phyloP scores from a whole-genome alignment of 2,113 vertebrate species.

The Pleuronectes platessa region DNA sequence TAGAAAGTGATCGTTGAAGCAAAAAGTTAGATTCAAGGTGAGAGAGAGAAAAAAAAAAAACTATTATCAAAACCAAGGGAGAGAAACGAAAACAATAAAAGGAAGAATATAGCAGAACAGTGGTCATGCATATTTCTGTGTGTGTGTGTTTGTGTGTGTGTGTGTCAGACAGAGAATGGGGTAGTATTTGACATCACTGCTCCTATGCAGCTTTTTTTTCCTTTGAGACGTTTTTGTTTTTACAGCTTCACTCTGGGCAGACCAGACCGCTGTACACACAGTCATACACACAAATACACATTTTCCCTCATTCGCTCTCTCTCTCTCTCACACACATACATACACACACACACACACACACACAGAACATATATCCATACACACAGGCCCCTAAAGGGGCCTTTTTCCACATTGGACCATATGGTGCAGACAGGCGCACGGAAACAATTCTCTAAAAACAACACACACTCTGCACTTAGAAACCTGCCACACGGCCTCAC shows the following conservation, averaged over 20 bases:
- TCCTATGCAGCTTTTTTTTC: conserved; percentile 39
- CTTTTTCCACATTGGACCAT: conserved; percentile 78
- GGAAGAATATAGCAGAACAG: neutral
- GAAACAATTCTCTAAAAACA: conserved; percentile 82
- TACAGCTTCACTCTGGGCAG: conserved; percentile 73
- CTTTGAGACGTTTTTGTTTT: conserved; percentile 72
- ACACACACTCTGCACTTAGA: conserved; percentile 75
- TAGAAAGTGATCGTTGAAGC: conserved; percentile 21
- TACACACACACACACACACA: conserved; percentile 32
- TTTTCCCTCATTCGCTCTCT: neutral
- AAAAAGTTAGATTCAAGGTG: neutral
- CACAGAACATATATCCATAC: conserved; percentile 35
- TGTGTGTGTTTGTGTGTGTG: neutral
- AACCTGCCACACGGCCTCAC: conserved; percentile 52
- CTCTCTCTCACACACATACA: neutral
- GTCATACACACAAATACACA: conserved; percentile 45
- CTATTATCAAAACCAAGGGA: neutral
- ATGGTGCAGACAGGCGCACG: conserved; percentile 78
- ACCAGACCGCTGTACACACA: conserved; percentile 64
- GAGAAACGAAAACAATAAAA: neutral
- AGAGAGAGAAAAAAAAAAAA: neutral
- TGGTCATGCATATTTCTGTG: neutral
- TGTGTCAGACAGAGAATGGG: neutral
- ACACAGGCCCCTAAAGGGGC: conserved; percentile 71
- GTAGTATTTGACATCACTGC: conserved; percentile 57